Percentiles rank a stretch among this genome's conserved stretches.
These are phyloP conservation scores for Carpatolechia fugitivella DNA, from an alignment of 2,888 invertebrate species.

Conservation along the genomic window DNA sequence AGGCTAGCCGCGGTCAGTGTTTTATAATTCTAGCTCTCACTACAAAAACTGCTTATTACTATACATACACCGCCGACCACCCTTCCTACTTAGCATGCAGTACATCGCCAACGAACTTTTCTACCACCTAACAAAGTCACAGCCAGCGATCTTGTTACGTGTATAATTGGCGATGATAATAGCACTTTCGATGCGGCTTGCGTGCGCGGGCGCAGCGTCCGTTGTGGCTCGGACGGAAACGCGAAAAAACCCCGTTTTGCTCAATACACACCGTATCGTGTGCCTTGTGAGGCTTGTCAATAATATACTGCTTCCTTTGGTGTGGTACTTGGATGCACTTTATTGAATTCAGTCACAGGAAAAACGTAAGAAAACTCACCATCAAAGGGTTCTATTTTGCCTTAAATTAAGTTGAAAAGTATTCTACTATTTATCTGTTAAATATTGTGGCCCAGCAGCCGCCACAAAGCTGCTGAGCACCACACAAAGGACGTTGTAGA, in stretches of 20 bases:
- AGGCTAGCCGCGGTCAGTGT: too few relatives aligned
- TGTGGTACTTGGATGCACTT: too few relatives aligned
- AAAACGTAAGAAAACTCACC: too few relatives aligned
- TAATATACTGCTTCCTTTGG: constrained; percentile 15
- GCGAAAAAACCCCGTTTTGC: constrained; percentile 2
- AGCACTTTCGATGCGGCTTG: constrained; percentile 17
- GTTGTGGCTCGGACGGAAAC: constrained; percentile 14
- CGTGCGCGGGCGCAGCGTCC: constrained; percentile 12
- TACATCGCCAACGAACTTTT: background rate
- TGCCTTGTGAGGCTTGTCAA: constrained; percentile 11
- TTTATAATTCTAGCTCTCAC: too few relatives aligned
- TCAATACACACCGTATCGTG: constrained; percentile 9
- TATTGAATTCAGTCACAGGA: too few relatives aligned
- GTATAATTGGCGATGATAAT: constrained; percentile 15
- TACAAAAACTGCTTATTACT: too few relatives aligned
- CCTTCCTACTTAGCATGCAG: background rate
- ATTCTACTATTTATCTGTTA: too few relatives aligned
- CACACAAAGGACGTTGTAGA: too few relatives aligned
- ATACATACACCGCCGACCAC: background rate
- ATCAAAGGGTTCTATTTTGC: too few relatives aligned
- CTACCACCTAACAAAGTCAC: background rate
- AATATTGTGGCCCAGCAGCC: too few relatives aligned
- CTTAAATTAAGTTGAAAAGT: too few relatives aligned
- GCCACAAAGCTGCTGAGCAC: too few relatives aligned
- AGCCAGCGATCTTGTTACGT: constrained; percentile 25